A percentile compares a stretch with the other conserved stretches of the same genome.
These are phyloP conservation scores for Drosophila niveifrons DNA, from an alignment of 2,888 invertebrate species.

Conservation along the genomic window DNA sequence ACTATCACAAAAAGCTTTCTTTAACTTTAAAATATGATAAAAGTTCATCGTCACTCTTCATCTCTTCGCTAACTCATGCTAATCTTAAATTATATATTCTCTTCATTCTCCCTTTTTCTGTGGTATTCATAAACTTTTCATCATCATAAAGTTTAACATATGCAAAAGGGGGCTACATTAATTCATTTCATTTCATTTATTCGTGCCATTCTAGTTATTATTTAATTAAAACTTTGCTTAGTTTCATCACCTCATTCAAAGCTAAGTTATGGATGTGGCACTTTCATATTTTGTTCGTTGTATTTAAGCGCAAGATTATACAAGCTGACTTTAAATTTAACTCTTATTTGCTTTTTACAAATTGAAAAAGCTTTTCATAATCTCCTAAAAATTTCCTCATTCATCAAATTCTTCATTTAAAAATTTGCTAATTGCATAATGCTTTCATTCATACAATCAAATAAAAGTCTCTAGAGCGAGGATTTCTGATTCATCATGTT, in stretches of 20 bases:
- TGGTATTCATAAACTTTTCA: neutral
- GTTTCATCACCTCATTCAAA: neutral
- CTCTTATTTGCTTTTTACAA: too few species aligned
- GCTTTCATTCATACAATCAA: constrained; percentile 6
- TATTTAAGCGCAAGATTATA: neutral
- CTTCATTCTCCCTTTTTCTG: neutral
- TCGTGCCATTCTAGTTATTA: neutral
- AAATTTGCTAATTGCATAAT: neutral
- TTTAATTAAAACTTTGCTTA: neutral
- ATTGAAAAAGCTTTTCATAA: neutral
- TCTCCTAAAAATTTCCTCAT: neutral
- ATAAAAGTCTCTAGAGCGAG: neutral
- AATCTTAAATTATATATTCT: constrained; percentile 1
- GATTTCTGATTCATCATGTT: constrained; percentile 9
- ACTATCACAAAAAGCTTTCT: neutral
- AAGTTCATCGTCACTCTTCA: neutral
- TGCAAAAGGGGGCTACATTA: neutral
- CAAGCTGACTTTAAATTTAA: neutral
- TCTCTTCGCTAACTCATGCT: neutral
- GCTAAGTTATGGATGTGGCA: neutral
- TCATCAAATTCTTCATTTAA: neutral
- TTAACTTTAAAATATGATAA: neutral
- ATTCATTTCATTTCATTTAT: neutral
- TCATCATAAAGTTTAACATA: neutral
- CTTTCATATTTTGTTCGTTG: neutral